Percentiles rank a stretch among this genome's conserved stretches.
phyloP scores from a whole-genome alignment of 2,888 invertebrate genomes.

The Nephrotoma appendiculata region DNA sequence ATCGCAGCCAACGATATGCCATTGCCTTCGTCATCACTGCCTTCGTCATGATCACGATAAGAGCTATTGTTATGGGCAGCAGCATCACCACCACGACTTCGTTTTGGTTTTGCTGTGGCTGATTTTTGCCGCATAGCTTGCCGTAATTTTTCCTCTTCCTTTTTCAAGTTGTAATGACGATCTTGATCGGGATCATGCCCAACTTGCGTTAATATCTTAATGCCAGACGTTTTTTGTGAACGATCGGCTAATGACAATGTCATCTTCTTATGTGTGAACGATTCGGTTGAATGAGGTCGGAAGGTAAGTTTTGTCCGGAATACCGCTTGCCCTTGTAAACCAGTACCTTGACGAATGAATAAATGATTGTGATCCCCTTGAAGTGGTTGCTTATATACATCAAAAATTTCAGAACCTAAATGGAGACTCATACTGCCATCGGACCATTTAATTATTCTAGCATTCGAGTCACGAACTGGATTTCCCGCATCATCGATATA shows the following conservation, averaged over 20 bases:
- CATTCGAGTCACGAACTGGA: constrained; percentile 79
- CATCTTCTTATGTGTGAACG: constrained; percentile 98
- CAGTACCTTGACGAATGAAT: constrained; percentile 94
- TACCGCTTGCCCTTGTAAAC: constrained; percentile 93
- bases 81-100: constrained; percentile 30
- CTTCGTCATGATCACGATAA: constrained; percentile 56
- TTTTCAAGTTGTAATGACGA: constrained; percentile 82
- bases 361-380: constrained; percentile 96
- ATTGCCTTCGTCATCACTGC: constrained; percentile 77
- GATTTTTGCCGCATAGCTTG: constrained; percentile 61
- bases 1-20: constrained; percentile 87
- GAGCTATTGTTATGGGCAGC: constrained; percentile 27
- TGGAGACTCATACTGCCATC: constrained; percentile 96
- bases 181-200: constrained; percentile 81
- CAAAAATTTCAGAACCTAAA: constrained; percentile 94
- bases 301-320: constrained; percentile 94
- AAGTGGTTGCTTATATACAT: constrained; percentile 86
- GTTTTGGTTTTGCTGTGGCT: constrained; percentile 37
- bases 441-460: constrained; percentile 91
- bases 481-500: constrained; percentile 68
- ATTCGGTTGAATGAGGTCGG: constrained; percentile 96
- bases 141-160: constrained; percentile 91
- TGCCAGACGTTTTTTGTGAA: constrained; percentile 82
- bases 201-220: constrained; percentile 82
- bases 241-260: constrained; percentile 93